Evolutionary conservation across 2,888 invertebrate species (phyloP).

Genomic region (Myathropa florea): DNA sequence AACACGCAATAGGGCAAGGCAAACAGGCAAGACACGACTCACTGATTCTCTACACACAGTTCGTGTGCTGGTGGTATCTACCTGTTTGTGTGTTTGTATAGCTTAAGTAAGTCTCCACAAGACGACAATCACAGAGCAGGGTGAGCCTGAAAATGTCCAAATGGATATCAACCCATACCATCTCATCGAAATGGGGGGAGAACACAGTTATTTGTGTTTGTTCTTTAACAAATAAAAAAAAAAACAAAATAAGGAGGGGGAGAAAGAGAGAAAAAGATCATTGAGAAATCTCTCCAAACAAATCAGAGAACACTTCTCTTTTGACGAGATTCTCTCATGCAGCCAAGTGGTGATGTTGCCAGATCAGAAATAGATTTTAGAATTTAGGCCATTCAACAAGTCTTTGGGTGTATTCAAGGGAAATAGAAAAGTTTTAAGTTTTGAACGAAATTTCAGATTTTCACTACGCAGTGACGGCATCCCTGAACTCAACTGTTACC

Average conservation of each 20-base stretch:
- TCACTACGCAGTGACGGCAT: too few relatives aligned
- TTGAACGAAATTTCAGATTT: background rate
- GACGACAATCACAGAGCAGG: background rate
- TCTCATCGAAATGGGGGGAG: slow-evolving; percentile 26
- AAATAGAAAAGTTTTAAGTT: background rate
- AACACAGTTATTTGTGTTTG: background rate
- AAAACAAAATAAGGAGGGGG: background rate
- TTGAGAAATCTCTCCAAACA: slow-evolving; percentile 45
- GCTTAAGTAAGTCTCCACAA: slow-evolving; percentile 35
- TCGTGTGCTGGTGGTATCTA: slow-evolving; percentile 7
- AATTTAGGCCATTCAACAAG: background rate
- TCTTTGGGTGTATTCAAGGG: background rate
- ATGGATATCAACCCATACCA: slow-evolving; percentile 48
- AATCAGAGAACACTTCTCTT: slow-evolving; percentile 3
- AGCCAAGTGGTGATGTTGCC: background rate
- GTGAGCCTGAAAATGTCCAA: slow-evolving; percentile 64
- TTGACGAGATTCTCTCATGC: background rate
- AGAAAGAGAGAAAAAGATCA: slow-evolving; percentile 1
- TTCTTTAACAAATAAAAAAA: background rate
- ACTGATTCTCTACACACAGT: slow-evolving; percentile 54
- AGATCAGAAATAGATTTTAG: background rate
- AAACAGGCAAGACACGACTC: slow-evolving; percentile 75
- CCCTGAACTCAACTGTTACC: too few relatives aligned
- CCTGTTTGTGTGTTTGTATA: slow-evolving; percentile 16
- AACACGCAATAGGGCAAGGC: slow-evolving; percentile 81